Conservation (phyloP, 2,113 vertebrate genomes). For the Garra rufa region DNA sequence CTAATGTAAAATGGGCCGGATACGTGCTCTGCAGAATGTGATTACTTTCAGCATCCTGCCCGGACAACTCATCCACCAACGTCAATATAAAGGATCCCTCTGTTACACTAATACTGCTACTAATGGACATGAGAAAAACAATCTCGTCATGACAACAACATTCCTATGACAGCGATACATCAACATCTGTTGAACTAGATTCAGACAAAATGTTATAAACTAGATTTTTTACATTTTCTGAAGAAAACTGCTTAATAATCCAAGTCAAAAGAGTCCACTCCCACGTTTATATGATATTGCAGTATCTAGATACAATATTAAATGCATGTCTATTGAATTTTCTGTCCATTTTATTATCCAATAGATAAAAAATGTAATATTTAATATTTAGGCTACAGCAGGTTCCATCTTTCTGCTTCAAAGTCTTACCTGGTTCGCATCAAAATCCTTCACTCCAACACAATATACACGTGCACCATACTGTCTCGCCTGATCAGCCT, state of each 20-base stretch:
- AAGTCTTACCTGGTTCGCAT: slow-evolving; percentile 86
- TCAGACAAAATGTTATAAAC: not conserved
- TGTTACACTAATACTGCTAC: slow-evolving; percentile 29
- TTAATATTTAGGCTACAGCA: not conserved
- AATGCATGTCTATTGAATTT: not conserved
- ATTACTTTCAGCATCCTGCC: slow-evolving; percentile 41
- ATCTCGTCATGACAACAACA: not conserved
- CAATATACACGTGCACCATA: slow-evolving; percentile 94
- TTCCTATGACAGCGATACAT: not conserved
- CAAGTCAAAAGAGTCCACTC: not conserved
- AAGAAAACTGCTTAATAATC: not conserved
- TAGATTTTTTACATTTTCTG: not conserved
- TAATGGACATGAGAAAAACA: slow-evolving; percentile 3
- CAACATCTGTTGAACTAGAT: not conserved
- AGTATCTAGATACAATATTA: not conserved
- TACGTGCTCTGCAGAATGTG: slow-evolving; percentile 23
- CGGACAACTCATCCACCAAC: not conserved
- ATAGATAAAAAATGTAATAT: not conserved
- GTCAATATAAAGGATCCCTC: not conserved
- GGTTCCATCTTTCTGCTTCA: not conserved
- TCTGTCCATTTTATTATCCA: not conserved
- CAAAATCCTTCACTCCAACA: slow-evolving; percentile 92
- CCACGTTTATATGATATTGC: not conserved
- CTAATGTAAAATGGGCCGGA: slow-evolving; percentile 41
- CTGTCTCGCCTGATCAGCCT: slow-evolving; percentile 84